A percentile compares a stretch with the other conserved stretches of the same genome.
phyloP scores from a whole-genome alignment of 2,113 vertebrate species.

The Diadophis punctatus region DNA sequence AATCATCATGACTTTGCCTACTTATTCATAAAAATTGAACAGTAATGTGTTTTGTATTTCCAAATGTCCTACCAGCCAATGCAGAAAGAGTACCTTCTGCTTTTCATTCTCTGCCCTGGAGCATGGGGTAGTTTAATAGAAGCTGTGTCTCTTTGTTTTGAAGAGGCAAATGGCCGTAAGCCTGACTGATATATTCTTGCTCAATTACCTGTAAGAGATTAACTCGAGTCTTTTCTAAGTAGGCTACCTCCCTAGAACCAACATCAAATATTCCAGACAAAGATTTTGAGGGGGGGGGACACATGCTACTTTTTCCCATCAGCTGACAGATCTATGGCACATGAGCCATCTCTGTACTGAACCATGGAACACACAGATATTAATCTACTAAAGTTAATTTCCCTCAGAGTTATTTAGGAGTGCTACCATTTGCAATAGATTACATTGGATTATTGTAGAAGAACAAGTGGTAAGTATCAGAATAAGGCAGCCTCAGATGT shows the following conservation, averaged over 20 bases:
- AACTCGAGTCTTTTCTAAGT: not conserved
- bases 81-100: not conserved
- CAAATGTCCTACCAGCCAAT: not conserved
- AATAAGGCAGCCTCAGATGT: not conserved
- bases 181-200: not conserved
- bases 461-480: not conserved
- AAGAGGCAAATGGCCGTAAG: not conserved
- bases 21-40: not conserved
- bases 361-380: not conserved
- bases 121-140: not conserved
- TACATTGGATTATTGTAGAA: not conserved
- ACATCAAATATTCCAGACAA: not conserved
- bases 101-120: not conserved
- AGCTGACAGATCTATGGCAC: not conserved
- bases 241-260: constrained; percentile 1
- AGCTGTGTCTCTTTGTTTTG: not conserved
- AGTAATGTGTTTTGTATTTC: not conserved
- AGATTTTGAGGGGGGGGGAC: not conserved
- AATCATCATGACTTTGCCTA: not conserved
- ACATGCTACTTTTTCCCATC: not conserved
- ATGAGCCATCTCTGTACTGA: not conserved
- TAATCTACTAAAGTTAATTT: not conserved
- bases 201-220: constrained; percentile 10
- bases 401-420: not conserved
- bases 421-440: not conserved